Evolutionary conservation across 2,888 invertebrate species (phyloP).

Genomic region (Alloplasta piceator): DNA sequence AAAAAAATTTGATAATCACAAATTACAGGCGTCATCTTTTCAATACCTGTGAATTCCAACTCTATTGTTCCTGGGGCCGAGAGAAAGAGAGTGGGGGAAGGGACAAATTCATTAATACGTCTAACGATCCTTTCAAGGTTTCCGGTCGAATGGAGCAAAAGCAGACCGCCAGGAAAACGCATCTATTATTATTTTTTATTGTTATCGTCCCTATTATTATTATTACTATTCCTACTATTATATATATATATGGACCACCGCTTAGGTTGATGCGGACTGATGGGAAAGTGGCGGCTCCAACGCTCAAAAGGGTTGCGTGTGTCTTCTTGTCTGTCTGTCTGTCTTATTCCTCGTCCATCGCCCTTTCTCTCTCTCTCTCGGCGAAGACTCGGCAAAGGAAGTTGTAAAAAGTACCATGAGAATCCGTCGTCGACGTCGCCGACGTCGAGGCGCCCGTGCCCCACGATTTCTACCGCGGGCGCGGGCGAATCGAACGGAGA

Average conservation of each 20-base stretch:
- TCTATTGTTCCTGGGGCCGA: background rate
- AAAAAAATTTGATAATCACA: background rate
- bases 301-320: conserved; percentile 63
- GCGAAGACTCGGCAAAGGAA: conserved; percentile 50
- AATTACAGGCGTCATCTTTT: background rate
- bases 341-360: conserved; percentile 24
- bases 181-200: conserved; percentile 9
- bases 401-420: conserved; percentile 57
- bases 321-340: conserved; percentile 52
- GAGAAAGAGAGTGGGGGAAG: background rate
- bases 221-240: background rate
- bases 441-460: background rate
- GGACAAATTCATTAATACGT: conserved; percentile 24
- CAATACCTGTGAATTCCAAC: conserved; percentile 22
- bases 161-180: conserved; percentile 24
- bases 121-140: conserved; percentile 36
- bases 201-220: conserved; percentile 16
- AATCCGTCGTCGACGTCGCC: conserved; percentile 42
- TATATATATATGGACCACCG: too few relatives aligned
- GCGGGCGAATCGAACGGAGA: conserved; percentile 42
- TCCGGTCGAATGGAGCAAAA: conserved; percentile 41
- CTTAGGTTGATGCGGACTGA: conserved; percentile 6
- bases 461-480: conserved; percentile 30
- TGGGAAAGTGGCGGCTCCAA: conserved; percentile 59
- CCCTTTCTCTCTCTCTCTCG: conserved; percentile 24